Percentiles rank a stretch among this genome's conserved stretches.
phyloP scores from a whole-genome alignment of 2,888 invertebrate genomes.

The Drosophila niveifrons region DNA sequence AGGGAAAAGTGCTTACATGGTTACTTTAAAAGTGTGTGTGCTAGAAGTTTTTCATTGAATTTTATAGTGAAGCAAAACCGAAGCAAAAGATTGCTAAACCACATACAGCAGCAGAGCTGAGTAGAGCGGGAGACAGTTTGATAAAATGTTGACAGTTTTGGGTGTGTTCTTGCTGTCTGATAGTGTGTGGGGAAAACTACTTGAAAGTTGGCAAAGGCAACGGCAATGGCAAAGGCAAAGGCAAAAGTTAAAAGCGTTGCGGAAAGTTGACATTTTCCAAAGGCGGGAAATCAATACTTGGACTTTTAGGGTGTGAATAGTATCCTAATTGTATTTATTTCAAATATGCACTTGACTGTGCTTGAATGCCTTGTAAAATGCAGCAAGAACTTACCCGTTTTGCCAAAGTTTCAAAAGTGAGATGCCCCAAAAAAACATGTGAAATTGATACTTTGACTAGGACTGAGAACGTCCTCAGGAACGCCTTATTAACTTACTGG shows the following conservation, averaged over 20 bases:
- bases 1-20: constrained; percentile 43
- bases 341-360: constrained; percentile 38
- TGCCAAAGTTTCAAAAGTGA: background rate
- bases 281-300: constrained; percentile 51
- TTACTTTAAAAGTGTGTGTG: constrained; percentile 57
- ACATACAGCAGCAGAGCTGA: constrained; percentile 17
- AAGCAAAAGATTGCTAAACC: constrained; percentile 55
- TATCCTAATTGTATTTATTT: constrained; percentile 56
- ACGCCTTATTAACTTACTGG: background rate
- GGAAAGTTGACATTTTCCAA: constrained; percentile 44
- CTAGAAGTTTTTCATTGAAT: constrained; percentile 75
- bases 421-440: background rate
- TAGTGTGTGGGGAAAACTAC: constrained; percentile 18
- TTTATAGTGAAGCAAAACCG: constrained; percentile 45
- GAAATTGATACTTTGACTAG: background rate
- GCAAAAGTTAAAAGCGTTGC: constrained; percentile 60
- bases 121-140: constrained; percentile 52
- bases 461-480: background rate
- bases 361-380: constrained; percentile 5
- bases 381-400: background rate
- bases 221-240: constrained; percentile 30
- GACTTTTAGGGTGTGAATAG: constrained; percentile 50
- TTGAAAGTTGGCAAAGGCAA: constrained; percentile 43
- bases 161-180: constrained; percentile 44
- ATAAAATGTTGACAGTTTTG: constrained; percentile 78